Conservation (phyloP, 2,113 vertebrate species). For the Motacilla tschutschensis region DNA sequence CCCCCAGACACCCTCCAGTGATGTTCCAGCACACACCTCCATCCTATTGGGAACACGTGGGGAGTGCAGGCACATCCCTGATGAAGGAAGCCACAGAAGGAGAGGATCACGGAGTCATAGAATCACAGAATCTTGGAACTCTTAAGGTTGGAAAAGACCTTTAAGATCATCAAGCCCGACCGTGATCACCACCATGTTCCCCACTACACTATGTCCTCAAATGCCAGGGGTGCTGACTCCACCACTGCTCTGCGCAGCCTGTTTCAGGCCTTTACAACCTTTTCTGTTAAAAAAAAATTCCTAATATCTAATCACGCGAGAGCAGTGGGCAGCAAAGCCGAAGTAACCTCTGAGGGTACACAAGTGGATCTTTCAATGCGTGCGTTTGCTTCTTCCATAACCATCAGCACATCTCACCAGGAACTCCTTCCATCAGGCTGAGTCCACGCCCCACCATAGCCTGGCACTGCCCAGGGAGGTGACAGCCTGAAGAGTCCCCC, state of each 20-base stretch:
- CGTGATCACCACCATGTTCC: not conserved
- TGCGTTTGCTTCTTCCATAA: not conserved
- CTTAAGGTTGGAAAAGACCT: not conserved
- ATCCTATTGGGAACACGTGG: fast-evolving
- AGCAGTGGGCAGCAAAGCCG: fast-evolving
- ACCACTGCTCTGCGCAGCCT: not conserved
- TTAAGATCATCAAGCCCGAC: not conserved
- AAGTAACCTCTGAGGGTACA: not conserved
- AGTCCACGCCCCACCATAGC: fast-evolving
- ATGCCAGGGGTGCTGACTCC: not conserved
- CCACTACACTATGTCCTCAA: not conserved
- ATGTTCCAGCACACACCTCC: fast-evolving
- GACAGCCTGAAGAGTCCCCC: not conserved
- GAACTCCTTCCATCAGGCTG: fast-evolving
- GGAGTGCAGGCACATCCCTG: not conserved
- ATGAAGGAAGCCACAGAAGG: not conserved
- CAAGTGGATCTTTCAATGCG: not conserved
- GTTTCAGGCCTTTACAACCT: not conserved
- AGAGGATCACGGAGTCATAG: not conserved
- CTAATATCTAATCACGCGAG: not conserved
- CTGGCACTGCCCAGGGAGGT: not conserved
- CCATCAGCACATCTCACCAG: not conserved
- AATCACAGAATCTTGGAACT: not conserved
- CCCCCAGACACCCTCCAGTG: too few relatives aligned
- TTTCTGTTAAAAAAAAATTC: not conserved